Base-by-base conservation (phyloP, 2,888 invertebrate genomes). In the Cephus spinipes region DNA sequence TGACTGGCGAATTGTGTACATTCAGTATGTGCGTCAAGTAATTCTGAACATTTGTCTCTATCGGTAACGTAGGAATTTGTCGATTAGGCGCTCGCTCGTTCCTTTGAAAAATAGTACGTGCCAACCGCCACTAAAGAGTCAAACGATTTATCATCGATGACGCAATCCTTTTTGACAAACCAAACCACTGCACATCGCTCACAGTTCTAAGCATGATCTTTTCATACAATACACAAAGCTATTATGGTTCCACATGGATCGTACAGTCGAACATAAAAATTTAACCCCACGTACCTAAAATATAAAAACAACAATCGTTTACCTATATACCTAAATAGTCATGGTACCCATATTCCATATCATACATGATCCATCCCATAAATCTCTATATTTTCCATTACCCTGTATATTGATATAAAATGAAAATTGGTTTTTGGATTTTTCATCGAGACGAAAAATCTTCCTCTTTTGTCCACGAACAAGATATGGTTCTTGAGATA, bases 131-230 rank as follows among this genome's bases (percentile, higher is more conserved):
- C 69, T 68, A 36, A 78, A 78, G 80, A 79, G 77, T 78, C 78
- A 71, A 77, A 81, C 84, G 81, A 87, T 87, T 83, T 85, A 87
- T 87, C 87, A 87, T 85, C 82, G 82, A 84, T 82, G 85, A 83
- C 83, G 79, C 80, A 79, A 81, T 84, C 36, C 78, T 78, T 32
- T 32, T 78, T 78, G 76, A 78, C 78, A 78, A 78, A 76, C 73
- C 73, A 68, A 78, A 69, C 78, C 78, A 75, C 78, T 78, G 23
- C 73, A 71, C 73, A 68, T 68, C 69, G 74, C 74, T 30, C 40
- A 23, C n/a, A 11, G 31, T 55, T 32, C 34, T 68, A 35, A 68
- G 55, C 73, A 55, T 2, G 55, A 68, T 68, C 71, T 71, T 33
- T 31, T 71, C 71, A 15, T n/a, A 71, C 71, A 71, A 30, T 71